Evolutionary conservation across 2,797 vertebrate species (phyloP).

Genomic region (Darevskia mixta): DNA sequence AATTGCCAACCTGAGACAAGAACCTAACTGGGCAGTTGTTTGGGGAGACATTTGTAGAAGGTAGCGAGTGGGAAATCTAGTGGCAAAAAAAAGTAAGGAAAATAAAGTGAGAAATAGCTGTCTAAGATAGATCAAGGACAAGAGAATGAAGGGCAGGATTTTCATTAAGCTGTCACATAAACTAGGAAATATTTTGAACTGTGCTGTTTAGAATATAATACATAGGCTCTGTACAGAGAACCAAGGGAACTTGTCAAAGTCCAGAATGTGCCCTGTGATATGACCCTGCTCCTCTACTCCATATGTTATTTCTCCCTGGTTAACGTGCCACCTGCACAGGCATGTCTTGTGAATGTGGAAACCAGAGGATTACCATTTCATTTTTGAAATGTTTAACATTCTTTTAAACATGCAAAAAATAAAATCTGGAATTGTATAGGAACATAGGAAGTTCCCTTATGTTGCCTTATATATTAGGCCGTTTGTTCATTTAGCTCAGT

Average conservation of each 20-base stretch:
- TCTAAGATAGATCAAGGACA: slow-evolving; percentile 1
- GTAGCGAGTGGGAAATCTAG: not conserved
- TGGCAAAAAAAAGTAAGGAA: not conserved
- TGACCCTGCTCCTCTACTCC: not conserved
- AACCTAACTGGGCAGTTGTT: slow-evolving; percentile 17
- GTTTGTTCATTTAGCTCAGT: no score
- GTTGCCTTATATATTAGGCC: no score
- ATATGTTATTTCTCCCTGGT: not conserved
- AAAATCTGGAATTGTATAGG: no score
- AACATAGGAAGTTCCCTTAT: no score
- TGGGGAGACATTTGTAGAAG: slow-evolving; percentile 12
- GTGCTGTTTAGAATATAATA: not conserved
- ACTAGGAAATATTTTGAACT: not conserved
- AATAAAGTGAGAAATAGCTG: not conserved
- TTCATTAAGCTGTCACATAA: slow-evolving; percentile 4
- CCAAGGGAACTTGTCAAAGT: not conserved
- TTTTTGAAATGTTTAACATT: not conserved
- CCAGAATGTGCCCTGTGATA: not conserved
- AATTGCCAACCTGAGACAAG: slow-evolving; percentile 12
- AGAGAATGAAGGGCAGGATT: slow-evolving; percentile 2
- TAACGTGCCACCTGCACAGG: no score
- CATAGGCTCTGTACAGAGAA: not conserved
- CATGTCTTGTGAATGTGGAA: not conserved
- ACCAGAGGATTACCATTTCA: not conserved
- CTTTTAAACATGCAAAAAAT: no score